These are phyloP conservation scores for Petaurus breviceps DNA, from an alignment of 2,113 vertebrate species.

Conservation along the genomic window DNA sequence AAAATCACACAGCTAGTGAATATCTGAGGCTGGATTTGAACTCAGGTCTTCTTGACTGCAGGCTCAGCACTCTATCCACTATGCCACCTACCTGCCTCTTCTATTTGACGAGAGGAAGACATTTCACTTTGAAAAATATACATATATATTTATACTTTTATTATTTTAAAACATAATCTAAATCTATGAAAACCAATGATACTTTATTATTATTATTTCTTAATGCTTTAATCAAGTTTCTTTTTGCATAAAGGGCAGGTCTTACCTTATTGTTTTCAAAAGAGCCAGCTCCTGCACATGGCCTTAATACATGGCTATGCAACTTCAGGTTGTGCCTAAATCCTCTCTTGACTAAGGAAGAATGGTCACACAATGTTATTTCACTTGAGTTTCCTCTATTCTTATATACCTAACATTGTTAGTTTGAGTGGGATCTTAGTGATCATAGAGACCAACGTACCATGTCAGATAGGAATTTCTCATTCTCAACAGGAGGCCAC, in stretches of 20 bases:
- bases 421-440: not conserved
- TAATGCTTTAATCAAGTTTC: not conserved
- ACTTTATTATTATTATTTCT: not conserved
- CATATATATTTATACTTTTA: not conserved
- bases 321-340: not conserved
- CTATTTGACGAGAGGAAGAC: not conserved
- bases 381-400: not conserved
- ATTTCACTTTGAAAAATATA: not conserved
- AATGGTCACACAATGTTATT: not conserved
- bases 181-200: not conserved
- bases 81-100: not conserved
- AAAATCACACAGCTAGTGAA: not conserved
- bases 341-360: not conserved
- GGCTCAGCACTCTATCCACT: not conserved
- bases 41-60: not conserved
- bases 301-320: not conserved
- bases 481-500: not conserved
- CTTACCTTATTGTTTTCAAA: not conserved
- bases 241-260: not conserved
- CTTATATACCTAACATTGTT: not conserved
- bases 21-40: not conserved
- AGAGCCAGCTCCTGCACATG: not conserved
- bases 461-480: not conserved
- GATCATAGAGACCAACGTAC: not conserved
- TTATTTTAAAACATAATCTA: not conserved